phyloP scores from a whole-genome alignment of 2,113 vertebrate species.

The Crocuta crocuta region DNA sequence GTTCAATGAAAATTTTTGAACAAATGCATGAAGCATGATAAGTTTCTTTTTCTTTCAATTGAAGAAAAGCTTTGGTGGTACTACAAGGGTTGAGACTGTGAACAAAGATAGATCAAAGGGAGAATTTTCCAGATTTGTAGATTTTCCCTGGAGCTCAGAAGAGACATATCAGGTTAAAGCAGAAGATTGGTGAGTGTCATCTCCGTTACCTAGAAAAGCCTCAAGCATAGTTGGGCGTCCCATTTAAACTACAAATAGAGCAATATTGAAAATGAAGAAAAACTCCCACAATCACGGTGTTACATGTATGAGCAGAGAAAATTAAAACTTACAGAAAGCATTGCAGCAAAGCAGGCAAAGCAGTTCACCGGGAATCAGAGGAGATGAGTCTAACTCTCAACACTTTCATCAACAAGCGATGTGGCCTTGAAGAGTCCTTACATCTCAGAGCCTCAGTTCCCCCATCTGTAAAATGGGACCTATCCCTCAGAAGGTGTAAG shows the following conservation, averaged over 20 bases:
- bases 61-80: not conserved
- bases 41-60: not conserved
- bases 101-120: constrained; percentile 11
- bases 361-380: not conserved
- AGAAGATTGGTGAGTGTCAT: constrained; percentile 21
- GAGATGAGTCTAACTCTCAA: not conserved
- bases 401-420: not conserved
- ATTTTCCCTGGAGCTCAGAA: constrained; percentile 36
- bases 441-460: not conserved
- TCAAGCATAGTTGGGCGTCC: constrained; percentile 39
- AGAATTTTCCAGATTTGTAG: constrained; percentile 42
- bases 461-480: not conserved
- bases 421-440: not conserved
- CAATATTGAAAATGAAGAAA: constrained; percentile 64
- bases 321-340: constrained; percentile 25
- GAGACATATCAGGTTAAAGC: not conserved
- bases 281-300: constrained; percentile 1
- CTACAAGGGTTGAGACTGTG: not conserved
- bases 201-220: constrained; percentile 51
- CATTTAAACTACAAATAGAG: constrained; percentile 43
- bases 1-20: not conserved
- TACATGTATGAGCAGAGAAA: constrained; percentile 19
- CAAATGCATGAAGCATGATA: not conserved
- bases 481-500: not conserved
- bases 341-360: not conserved